Conservation (phyloP, 2,113 vertebrate genomes). For the Chaetura pelagica region DNA sequence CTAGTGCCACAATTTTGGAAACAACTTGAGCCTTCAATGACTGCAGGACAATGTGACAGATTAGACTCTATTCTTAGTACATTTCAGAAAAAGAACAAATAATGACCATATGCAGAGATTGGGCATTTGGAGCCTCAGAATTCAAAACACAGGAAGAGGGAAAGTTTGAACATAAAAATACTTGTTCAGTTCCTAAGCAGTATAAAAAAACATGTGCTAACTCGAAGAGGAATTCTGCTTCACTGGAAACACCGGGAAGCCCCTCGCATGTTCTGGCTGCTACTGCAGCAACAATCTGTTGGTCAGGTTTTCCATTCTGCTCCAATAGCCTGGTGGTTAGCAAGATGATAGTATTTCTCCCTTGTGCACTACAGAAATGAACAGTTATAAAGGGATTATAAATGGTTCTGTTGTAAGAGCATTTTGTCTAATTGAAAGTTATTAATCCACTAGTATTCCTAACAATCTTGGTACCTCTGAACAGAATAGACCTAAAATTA, state of each 20-base stretch:
- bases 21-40: neutral
- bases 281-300: neutral
- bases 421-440: neutral
- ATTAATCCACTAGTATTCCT: neutral
- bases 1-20: neutral
- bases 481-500: neutral
- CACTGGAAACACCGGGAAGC: neutral
- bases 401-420: neutral
- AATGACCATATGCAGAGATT: neutral
- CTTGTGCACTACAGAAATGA: neutral
- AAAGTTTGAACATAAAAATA: neutral
- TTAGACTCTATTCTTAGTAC: neutral
- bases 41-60: fast-evolving
- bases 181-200: neutral
- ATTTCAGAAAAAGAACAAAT: neutral
- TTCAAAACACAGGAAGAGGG: neutral
- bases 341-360: neutral
- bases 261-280: neutral
- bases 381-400: neutral
- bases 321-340: neutral
- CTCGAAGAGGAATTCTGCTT: neutral
- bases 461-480: neutral
- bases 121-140: neutral
- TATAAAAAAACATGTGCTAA: neutral
- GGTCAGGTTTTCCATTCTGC: neutral